Percentiles rank a stretch among this genome's conserved stretches.
These are phyloP conservation scores for Pelmatolapia mariae DNA, from an alignment of 2,113 vertebrate species.

Conservation along the genomic window DNA sequence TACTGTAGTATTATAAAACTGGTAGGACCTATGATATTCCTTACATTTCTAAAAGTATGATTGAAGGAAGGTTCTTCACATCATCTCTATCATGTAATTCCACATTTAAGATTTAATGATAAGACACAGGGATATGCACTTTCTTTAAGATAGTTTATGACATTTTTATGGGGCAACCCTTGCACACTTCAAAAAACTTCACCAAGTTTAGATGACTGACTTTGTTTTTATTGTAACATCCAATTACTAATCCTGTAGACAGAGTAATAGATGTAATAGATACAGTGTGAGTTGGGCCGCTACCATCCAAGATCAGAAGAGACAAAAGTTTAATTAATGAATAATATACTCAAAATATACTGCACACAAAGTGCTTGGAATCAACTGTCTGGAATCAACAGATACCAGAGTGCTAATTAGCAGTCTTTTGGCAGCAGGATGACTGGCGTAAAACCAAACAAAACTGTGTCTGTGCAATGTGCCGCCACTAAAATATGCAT, in stretches of 20 bases:
- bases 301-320: background rate
- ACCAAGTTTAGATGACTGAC: background rate
- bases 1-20: background rate
- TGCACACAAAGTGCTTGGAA: background rate
- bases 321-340: background rate
- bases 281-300: background rate
- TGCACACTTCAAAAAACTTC: background rate
- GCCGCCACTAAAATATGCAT: background rate
- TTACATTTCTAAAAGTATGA: background rate
- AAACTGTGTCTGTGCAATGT: background rate
- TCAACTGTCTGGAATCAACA: background rate
- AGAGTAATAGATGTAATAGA: background rate
- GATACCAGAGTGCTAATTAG: conserved; percentile 17
- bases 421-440: background rate
- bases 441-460: background rate
- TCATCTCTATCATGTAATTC: background rate
- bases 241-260: background rate
- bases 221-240: background rate
- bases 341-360: background rate
- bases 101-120: background rate
- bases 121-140: background rate
- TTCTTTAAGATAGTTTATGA: background rate
- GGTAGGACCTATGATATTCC: background rate
- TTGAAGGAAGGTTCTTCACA: background rate
- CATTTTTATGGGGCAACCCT: background rate